These are phyloP conservation scores for Andrena cerasifolii DNA, from an alignment of 1,140 invertebrate species.

Conservation along the genomic window DNA sequence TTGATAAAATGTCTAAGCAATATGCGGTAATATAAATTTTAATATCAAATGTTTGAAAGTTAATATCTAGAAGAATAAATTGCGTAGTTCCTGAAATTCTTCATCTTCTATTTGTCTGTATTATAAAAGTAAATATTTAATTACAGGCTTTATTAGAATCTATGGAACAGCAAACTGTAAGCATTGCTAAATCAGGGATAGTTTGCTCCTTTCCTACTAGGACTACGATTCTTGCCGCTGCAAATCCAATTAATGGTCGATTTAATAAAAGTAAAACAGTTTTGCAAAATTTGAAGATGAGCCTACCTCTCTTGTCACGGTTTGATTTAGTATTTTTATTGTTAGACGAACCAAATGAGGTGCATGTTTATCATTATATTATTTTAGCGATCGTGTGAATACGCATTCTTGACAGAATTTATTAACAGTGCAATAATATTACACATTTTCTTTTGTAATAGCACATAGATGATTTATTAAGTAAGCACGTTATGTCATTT, in stretches of 20 bases:
- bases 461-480: conserved; percentile 89
- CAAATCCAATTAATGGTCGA: conserved; percentile 94
- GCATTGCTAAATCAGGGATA: conserved; percentile 94
- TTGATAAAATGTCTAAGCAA: conserved; percentile 94
- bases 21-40: conserved; percentile 65
- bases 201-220: conserved; percentile 90
- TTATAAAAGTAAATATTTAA: conserved; percentile 5
- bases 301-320: conserved; percentile 92
- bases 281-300: conserved; percentile 94
- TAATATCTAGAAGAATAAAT: too few relatives aligned
- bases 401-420: conserved; percentile 19
- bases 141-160: conserved; percentile 91
- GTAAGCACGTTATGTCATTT: conserved; percentile 91
- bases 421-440: conserved; percentile 32
- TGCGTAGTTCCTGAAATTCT: neutral
- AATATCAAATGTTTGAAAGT: neutral
- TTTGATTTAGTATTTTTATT: conserved; percentile 97
- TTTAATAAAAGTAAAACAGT: conserved; percentile 95
- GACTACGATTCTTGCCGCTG: conserved; percentile 94
- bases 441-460: conserved; percentile 72
- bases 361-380: conserved; percentile 70
- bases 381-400: conserved; percentile 25
- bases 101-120: neutral
- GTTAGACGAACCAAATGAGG: conserved; percentile 91
- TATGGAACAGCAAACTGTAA: conserved; percentile 97